Percentiles rank a stretch among this genome's conserved stretches.
These are phyloP conservation scores for Sinodicranocentrus sp. DNA, from an alignment of 2,888 invertebrate genomes.

Conservation along the genomic window DNA sequence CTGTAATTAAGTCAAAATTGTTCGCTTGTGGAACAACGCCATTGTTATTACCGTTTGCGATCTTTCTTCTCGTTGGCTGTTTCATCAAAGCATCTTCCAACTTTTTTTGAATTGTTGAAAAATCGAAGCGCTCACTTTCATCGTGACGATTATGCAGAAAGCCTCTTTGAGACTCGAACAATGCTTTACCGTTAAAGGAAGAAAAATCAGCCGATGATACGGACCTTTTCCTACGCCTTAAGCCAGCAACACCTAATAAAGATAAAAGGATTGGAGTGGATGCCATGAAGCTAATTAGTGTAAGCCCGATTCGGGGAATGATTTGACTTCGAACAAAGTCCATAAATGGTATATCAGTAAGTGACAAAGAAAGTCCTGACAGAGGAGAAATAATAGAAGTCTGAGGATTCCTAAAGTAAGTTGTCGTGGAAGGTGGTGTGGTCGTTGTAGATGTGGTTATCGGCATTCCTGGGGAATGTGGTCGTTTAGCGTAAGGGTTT, in stretches of 20 bases:
- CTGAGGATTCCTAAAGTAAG: slow-evolving; percentile 73
- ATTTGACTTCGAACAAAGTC: slow-evolving; percentile 75
- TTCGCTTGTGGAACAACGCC: slow-evolving; percentile 15
- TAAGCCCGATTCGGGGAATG: slow-evolving; percentile 74
- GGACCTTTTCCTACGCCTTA: slow-evolving; percentile 69
- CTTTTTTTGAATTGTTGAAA: slow-evolving; percentile 67
- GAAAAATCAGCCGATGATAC: slow-evolving; percentile 27
- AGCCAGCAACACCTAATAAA: slow-evolving; percentile 71
- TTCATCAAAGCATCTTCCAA: slow-evolving; percentile 56
- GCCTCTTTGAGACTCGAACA: slow-evolving; percentile 34
- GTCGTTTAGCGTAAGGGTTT: slow-evolving; percentile 65
- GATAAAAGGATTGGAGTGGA: slow-evolving; percentile 74
- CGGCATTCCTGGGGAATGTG: slow-evolving; percentile 50
- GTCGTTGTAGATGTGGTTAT: slow-evolving; percentile 74
- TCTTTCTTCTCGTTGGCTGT: slow-evolving; percentile 37
- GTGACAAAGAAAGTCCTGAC: slow-evolving; percentile 64
- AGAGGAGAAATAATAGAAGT: slow-evolving; percentile 65
- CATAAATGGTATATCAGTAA: slow-evolving; percentile 74
- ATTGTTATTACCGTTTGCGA: slow-evolving; percentile 15
- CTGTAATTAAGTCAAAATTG: slow-evolving; percentile 58
- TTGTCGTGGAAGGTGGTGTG: slow-evolving; percentile 70
- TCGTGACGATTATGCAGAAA: not conserved
- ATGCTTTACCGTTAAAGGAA: slow-evolving; percentile 38
- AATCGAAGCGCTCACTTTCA: slow-evolving; percentile 57
- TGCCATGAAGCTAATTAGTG: slow-evolving; percentile 74